These are phyloP conservation scores for Lochmaea crataegi DNA, from an alignment of 2,888 invertebrate species.

Conservation along the genomic window DNA sequence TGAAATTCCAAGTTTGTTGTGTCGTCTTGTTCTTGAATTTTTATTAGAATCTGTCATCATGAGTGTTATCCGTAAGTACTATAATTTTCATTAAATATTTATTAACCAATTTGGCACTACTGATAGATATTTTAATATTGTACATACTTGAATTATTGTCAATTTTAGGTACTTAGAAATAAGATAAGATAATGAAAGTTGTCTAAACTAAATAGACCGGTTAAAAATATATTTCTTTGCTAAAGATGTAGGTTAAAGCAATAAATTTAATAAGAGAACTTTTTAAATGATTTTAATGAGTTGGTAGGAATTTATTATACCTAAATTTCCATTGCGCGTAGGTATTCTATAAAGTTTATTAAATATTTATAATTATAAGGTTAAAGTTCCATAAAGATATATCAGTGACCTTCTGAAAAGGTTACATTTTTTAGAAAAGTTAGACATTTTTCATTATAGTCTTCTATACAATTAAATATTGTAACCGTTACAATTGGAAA, in stretches of 20 bases:
- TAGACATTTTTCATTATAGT: neutral
- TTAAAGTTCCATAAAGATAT: no score
- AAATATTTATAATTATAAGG: no score
- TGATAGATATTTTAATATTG: conserved; percentile 1
- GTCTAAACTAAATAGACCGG: neutral
- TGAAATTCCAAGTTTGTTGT: conserved; percentile 45
- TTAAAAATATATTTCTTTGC: no score
- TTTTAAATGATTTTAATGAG: no score
- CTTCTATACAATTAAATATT: no score
- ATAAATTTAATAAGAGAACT: no score
- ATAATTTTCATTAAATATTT: conserved; percentile 13
- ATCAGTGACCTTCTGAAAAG: neutral
- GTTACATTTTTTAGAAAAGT: neutral
- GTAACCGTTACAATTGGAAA: no score
- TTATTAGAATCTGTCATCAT: conserved; percentile 41
- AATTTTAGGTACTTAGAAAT: no score
- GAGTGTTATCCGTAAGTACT: conserved; percentile 49
- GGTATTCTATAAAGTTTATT: neutral
- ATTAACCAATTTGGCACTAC: neutral
- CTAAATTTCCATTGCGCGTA: no score
- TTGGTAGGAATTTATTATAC: no score
- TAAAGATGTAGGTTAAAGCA: no score
- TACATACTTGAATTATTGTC: neutral
- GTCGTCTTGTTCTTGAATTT: conserved; percentile 40
- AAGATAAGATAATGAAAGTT: no score